Evolutionary conservation across 2,797 vertebrate species (phyloP).

Genomic region (Erpetoichthys calabaricus): DNA sequence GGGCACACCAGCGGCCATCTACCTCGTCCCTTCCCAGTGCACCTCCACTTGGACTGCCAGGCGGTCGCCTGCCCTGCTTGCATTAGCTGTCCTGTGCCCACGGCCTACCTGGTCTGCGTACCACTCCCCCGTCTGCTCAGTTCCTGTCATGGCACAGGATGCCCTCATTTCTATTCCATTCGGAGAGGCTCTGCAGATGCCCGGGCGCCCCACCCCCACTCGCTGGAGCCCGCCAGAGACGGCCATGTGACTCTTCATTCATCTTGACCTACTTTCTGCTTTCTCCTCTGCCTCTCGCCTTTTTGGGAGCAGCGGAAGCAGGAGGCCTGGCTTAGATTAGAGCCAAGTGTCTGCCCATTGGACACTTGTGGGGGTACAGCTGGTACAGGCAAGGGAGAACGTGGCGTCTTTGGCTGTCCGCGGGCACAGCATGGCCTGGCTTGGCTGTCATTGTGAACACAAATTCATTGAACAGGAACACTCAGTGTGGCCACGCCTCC

Average conservation of each 20-base stretch:
- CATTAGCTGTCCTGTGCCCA: slow-evolving; percentile 26
- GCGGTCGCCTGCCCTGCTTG: slow-evolving; percentile 6
- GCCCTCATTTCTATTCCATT: slow-evolving; percentile 6
- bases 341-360: too few species aligned
- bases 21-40: slow-evolving; percentile 13
- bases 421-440: too few species aligned
- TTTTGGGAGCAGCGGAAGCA: too few species aligned
- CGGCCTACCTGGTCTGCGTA: slow-evolving; percentile 12
- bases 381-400: too few species aligned
- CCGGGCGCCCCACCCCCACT: neutral
- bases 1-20: slow-evolving; percentile 6
- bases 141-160: neutral
- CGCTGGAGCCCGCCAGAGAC: too few species aligned
- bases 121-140: neutral
- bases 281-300: neutral
- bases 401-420: too few species aligned
- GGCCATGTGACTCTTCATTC: neutral
- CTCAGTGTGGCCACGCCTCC: too few species aligned
- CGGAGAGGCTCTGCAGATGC: neutral
- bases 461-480: too few species aligned
- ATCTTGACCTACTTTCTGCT: slow-evolving; percentile 10
- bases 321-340: too few species aligned
- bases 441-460: too few species aligned
- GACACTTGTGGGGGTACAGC: too few species aligned
- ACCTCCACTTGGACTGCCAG: neutral